Evolutionary conservation across 2,888 invertebrate species (phyloP).

Genomic region (Chironomus riparius): DNA sequence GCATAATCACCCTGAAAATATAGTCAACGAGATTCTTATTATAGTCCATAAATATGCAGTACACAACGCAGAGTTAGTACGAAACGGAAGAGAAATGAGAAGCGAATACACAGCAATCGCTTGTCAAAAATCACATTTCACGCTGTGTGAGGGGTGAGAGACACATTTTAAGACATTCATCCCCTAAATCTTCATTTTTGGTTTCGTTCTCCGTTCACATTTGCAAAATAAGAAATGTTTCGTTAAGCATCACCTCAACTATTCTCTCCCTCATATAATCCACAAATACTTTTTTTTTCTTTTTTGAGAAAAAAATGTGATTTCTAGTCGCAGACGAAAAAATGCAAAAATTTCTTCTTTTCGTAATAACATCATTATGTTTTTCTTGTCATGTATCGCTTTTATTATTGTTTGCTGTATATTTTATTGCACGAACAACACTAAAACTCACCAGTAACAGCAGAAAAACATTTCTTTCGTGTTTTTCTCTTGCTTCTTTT

Average conservation of each 20-base stretch:
- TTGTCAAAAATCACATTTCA: constrained; percentile 16
- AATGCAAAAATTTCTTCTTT: constrained; percentile 14
- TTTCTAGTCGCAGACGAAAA: background rate
- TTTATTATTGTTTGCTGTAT: constrained; percentile 25
- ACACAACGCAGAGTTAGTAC: background rate
- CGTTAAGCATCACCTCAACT: background rate
- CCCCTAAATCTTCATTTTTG: background rate
- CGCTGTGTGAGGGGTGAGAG: background rate
- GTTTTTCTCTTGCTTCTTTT: background rate
- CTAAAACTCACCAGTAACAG: background rate
- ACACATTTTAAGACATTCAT: background rate
- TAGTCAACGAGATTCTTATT: background rate
- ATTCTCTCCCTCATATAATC: background rate
- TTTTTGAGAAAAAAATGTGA: background rate
- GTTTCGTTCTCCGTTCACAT: background rate
- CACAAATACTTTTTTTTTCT: background rate
- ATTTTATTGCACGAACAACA: constrained; percentile 24
- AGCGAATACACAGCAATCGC: constrained; percentile 11
- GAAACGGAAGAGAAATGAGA: background rate
- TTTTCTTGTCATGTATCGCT: constrained; percentile 27
- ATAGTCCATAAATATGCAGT: constrained; percentile 18
- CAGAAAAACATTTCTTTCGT: background rate
- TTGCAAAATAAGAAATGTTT: background rate
- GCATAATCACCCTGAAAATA: background rate
- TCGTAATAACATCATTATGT: constrained; percentile 23